These are phyloP conservation scores for Lamprologus speciosus DNA, from an alignment of 2,113 vertebrate species.

Conservation along the genomic window DNA sequence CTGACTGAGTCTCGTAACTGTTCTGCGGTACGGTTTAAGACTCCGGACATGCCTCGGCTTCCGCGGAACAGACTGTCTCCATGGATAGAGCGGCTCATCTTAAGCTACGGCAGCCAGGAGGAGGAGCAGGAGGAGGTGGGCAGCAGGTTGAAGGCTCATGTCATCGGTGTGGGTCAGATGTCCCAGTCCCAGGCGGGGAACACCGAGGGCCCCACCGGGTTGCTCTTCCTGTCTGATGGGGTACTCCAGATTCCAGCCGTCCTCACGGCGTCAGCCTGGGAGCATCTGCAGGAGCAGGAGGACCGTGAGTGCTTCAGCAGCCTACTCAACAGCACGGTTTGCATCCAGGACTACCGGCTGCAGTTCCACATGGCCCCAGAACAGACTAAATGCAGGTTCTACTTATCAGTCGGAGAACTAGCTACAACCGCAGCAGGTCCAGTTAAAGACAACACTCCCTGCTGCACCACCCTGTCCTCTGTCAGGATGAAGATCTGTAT, in stretches of 20 bases:
- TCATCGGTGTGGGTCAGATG: slow-evolving; percentile 32
- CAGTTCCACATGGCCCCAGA: slow-evolving; percentile 26
- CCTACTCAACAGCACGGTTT: slow-evolving; percentile 30
- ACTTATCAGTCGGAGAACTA: slow-evolving; percentile 22
- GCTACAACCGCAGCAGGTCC: neutral
- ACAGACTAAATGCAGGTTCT: slow-evolving; percentile 27
- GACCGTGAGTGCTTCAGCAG: slow-evolving; percentile 37
- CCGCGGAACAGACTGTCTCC: neutral
- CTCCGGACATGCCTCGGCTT: neutral
- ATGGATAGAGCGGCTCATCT: slow-evolving; percentile 49
- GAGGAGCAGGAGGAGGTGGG: neutral
- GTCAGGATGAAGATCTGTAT: slow-evolving; percentile 16
- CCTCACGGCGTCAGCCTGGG: slow-evolving; percentile 43
- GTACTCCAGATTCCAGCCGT: slow-evolving; percentile 43
- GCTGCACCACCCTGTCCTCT: slow-evolving; percentile 12
- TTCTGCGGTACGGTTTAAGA: neutral
- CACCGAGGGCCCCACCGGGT: neutral
- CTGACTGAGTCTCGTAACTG: neutral
- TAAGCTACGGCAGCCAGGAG: neutral
- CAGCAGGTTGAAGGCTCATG: slow-evolving; percentile 30
- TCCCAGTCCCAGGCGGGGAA: slow-evolving; percentile 22
- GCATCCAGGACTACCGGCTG: slow-evolving; percentile 14
- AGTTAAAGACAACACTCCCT: neutral
- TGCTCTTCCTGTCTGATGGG: slow-evolving; percentile 57
- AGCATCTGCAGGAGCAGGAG: slow-evolving; percentile 37